These are phyloP conservation scores for Potorous gilbertii DNA, from an alignment of 2,797 vertebrate species.

Conservation along the genomic window DNA sequence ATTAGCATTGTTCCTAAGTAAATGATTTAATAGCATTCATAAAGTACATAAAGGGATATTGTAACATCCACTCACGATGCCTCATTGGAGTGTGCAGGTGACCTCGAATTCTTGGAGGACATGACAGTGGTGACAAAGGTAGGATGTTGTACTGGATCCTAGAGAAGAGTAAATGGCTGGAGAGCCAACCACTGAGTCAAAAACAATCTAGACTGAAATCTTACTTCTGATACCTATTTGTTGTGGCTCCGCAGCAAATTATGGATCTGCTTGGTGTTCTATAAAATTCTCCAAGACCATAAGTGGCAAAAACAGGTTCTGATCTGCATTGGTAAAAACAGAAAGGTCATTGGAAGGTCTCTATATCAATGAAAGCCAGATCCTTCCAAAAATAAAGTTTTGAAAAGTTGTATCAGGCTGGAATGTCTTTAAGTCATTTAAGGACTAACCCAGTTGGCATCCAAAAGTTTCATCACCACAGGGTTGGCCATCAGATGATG, in stretches of 20 bases:
- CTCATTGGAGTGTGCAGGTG: background rate
- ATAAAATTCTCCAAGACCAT: background rate
- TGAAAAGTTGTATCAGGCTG: background rate
- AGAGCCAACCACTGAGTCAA: background rate
- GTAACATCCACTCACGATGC: background rate
- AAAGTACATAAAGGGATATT: background rate
- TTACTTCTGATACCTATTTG: background rate
- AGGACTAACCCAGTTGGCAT: background rate
- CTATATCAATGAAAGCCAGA: background rate
- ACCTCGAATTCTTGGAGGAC: background rate
- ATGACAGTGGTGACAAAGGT: background rate
- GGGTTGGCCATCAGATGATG: background rate
- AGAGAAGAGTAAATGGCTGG: background rate
- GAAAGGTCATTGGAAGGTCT: background rate
- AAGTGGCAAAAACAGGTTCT: background rate
- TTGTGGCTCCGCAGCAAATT: background rate
- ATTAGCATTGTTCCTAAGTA: conserved; percentile 8
- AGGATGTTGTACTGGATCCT: background rate
- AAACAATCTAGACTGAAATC: background rate
- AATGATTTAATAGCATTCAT: background rate
- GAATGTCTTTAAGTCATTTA: background rate
- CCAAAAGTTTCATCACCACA: background rate
- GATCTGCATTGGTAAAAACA: background rate
- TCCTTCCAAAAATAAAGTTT: background rate
- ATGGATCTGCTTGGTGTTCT: background rate